phyloP scores from a whole-genome alignment of 2,888 invertebrate species.

The Eilema caniola region DNA sequence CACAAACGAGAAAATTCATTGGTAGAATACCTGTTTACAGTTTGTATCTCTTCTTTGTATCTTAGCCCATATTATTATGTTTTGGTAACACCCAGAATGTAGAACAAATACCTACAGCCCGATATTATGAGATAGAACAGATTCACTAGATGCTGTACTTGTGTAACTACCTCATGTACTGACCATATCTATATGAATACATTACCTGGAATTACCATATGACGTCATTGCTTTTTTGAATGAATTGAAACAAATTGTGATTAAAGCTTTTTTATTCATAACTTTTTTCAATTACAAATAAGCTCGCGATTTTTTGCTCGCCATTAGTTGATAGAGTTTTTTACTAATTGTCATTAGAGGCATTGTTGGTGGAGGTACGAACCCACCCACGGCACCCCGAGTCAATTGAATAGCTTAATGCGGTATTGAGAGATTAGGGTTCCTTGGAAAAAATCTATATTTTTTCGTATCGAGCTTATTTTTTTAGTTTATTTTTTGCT shows the following conservation, averaged over 20 bases:
- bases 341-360: constrained; percentile 40
- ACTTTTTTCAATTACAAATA: constrained; percentile 3
- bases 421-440: constrained; percentile 28
- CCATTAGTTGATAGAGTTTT: constrained; percentile 34
- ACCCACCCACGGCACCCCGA: constrained; percentile 37
- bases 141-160: background rate
- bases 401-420: constrained; percentile 35
- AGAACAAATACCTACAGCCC: no score
- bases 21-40: no score
- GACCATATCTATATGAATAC: background rate
- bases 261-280: constrained; percentile 13
- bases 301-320: constrained; percentile 17
- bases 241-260: constrained; percentile 8
- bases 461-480: background rate
- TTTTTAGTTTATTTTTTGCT: background rate
- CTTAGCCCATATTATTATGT: no score
- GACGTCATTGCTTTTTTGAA: constrained; percentile 5
- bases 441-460: constrained; percentile 8
- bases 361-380: constrained; percentile 28
- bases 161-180: no score
- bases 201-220: background rate
- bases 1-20: no score
- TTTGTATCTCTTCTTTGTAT: no score
- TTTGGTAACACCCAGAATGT: no score
- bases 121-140: background rate